phyloP scores from a whole-genome alignment of 2,113 vertebrate genomes.

The Macheiramphus alcinus region DNA sequence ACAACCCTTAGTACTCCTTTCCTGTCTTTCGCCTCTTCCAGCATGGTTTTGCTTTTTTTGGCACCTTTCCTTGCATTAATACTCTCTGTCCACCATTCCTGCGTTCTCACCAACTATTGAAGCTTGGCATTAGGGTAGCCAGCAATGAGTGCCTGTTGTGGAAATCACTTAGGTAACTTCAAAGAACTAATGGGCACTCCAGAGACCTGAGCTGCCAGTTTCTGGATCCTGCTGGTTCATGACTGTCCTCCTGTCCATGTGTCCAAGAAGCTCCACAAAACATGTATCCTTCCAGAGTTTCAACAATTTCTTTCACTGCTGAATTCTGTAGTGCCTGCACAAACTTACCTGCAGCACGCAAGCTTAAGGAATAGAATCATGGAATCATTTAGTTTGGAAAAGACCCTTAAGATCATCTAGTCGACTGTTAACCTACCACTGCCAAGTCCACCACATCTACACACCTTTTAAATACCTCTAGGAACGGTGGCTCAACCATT shows the following conservation, averaged over 20 bases:
- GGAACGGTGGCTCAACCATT: not conserved
- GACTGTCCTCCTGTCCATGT: not conserved
- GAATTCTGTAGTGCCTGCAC: not conserved
- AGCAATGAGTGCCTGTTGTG: not conserved
- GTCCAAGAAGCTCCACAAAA: not conserved
- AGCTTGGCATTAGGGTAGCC: not conserved
- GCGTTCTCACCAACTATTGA: accelerated
- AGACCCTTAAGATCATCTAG: not conserved
- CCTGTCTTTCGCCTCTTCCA: not conserved
- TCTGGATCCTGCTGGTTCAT: not conserved
- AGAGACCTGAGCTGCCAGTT: not conserved
- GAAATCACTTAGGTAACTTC: not conserved
- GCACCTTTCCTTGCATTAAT: not conserved
- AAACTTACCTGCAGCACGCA: not conserved
- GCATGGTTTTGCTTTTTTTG: not conserved
- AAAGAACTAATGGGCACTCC: not conserved
- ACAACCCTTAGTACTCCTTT: not conserved
- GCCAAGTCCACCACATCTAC: not conserved
- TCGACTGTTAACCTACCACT: not conserved
- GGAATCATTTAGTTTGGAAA: not conserved
- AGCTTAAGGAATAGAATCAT: not conserved
- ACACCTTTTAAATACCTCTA: not conserved
- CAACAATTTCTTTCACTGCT: not conserved
- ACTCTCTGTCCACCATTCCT: not conserved
- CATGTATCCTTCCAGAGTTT: not conserved